Base-by-base conservation (phyloP, 2,888 invertebrate genomes). In the Andrena fulva region DNA sequence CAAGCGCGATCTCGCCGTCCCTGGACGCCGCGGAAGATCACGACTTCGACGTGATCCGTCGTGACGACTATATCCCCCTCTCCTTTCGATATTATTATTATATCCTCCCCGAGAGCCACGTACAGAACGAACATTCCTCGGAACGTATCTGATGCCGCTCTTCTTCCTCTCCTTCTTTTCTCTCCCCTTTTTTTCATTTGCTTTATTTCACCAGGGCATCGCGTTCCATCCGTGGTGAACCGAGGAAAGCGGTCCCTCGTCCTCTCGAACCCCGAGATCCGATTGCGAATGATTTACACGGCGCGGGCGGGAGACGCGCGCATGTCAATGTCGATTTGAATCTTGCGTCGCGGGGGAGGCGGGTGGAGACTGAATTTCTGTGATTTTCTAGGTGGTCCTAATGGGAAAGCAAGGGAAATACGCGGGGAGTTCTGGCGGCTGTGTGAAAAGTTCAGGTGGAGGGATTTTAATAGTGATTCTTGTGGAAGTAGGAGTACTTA, bases 11-110 rank as follows among this genome's bases (percentile, higher is more conserved):
- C 91, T 89, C 75, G 87, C 87, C 88, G 85, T 85, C 85, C 89
- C 81, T 87, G 82, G 80, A 84, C 87, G 80, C 80, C 82, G 81
- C 79, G 84, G 77, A 85, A 78, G 89, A 89, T 89, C 85, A 86
- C 86, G 84, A 89, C 89, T 90, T 87, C 89, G 89, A 91, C 90
- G 91, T 92, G 92, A 91, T 91, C 88, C 90, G 87, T 90, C 91
- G 91, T 91, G 90, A 89, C 90, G 90, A 90, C 88, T 88, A 88
- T 88, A 88, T 88, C 79, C 84, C 84, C 84, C 71, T 77, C 59
- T 67, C 50, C 70, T 70, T 52, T 73, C 87, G 84, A 87, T 88
- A 88, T 88, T 88, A 85, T 88, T 88, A 88, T 88, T 88, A 88
- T 88, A 82, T 88, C 77, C 88, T 75, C 77, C 75, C 82, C 82